Evolutionary conservation across 2,888 invertebrate genomes (phyloP), one percentile per base, ranked within the genome.

Genomic region (Spilarctia lutea): DNA sequence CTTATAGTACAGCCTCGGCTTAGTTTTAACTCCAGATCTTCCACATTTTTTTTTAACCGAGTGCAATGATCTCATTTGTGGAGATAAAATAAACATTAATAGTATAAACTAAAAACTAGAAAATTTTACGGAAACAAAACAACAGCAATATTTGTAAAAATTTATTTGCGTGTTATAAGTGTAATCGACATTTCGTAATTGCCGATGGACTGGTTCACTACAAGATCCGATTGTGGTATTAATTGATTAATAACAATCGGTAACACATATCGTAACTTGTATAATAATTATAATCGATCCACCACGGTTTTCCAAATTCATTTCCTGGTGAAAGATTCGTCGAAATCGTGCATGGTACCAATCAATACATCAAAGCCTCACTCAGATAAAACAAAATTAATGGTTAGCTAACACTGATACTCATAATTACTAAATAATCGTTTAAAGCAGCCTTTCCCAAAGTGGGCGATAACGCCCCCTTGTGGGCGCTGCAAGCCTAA

Each of bases 171-270:
- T 82, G 81, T 68, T 66, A 68, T 16, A 75, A 30, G 78, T 76
- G 70, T 83, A 83, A 79, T 80, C 78, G 75, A 68, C 66, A 78
- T 81, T 83, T 80, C 83, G 79, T 73, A 76, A 82, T 83, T 83
- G 81, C 73, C 80, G 76, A 78, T 80, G 73, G 70, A 83, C 84
- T 82, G 75, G 79, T 83, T 82, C 68, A 63, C 52, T 68, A 42
- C 72, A 33, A 74, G 79, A 83, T 79, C 82, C 75, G 79, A 80
- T 82, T 83, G 80, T 73, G 52, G 68, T 65, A 70, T 76, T 76
- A 79, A 84, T 83, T 78, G 81, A 73, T 73, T 75, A 71, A 74
- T 81, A 81, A 82, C 79, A 82, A 82, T 78, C 79, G 75, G 75
- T 82, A 74, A 81, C 79, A 69, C 66, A 72, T 81, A 73, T 68